These are phyloP conservation scores for Coregonus clupeaformis DNA, from an alignment of 2,113 vertebrate genomes.

Conservation along the genomic window DNA sequence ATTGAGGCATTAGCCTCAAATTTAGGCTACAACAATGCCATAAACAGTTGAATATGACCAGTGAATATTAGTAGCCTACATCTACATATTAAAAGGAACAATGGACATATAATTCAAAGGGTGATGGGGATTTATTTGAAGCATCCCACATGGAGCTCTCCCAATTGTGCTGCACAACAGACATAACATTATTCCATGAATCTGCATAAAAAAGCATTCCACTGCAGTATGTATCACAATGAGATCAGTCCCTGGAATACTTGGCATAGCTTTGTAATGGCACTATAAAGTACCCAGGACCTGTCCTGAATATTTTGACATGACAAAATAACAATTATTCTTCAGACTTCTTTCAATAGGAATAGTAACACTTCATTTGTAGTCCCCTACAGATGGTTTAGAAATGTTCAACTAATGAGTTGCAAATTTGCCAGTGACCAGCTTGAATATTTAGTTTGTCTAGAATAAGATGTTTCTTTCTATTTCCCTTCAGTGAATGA, in stretches of 20 bases:
- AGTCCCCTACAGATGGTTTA: too few relatives aligned
- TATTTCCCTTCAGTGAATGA: too few relatives aligned
- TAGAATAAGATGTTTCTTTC: too few relatives aligned
- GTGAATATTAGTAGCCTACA: not conserved
- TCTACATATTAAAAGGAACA: not conserved
- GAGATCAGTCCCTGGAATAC: not conserved
- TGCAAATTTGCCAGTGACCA: too few relatives aligned
- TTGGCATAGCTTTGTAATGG: not conserved
- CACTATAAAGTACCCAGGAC: not conserved
- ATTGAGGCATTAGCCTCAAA: not conserved
- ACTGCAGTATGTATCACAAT: not conserved
- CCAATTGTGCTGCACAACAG: constrained; percentile 12
- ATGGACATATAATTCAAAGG: not conserved
- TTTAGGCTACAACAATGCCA: not conserved
- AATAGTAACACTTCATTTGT: too few relatives aligned
- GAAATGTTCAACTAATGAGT: too few relatives aligned
- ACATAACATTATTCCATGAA: not conserved
- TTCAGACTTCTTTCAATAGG: not conserved
- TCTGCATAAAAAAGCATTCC: constrained; percentile 24
- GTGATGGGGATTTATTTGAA: constrained; percentile 7
- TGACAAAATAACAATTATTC: not conserved
- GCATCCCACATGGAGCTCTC: constrained; percentile 12
- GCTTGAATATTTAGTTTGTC: too few relatives aligned
- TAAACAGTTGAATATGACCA: not conserved
- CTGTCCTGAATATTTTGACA: not conserved